Evolutionary conservation across 2,797 vertebrate species (phyloP).

Genomic region (Micropoecilia bifurca): DNA sequence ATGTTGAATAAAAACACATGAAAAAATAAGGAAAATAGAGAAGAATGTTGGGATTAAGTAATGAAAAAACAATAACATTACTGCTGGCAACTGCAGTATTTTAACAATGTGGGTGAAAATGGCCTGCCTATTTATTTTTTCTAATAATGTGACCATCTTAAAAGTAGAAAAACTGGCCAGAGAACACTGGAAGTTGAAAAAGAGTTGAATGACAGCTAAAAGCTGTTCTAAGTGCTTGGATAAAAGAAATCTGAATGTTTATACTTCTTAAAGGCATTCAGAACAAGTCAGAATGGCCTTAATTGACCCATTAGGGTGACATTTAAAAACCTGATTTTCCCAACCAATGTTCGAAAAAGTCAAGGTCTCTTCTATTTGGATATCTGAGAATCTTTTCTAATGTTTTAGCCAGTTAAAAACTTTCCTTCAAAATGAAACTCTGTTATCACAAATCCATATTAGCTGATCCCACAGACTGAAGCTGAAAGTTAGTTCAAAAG

Average conservation of each 20-base stretch:
- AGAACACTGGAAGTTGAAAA: too few relatives aligned
- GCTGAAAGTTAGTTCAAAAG: neutral
- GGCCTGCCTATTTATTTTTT: neutral
- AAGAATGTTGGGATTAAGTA: neutral
- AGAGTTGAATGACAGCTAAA: too few relatives aligned
- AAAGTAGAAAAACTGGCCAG: too few relatives aligned
- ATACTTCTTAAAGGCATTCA: neutral
- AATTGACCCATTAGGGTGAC: neutral
- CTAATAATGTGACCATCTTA: too few relatives aligned
- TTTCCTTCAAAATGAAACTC: neutral
- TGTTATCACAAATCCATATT: neutral
- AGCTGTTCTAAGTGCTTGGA: neutral
- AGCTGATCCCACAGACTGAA: neutral
- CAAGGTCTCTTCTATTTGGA: neutral
- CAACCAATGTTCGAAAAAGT: neutral
- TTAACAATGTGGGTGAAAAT: neutral
- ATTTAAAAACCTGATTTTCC: neutral
- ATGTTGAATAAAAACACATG: neutral
- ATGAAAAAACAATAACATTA: neutral
- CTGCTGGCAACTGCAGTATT: neutral
- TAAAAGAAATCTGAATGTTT: neutral
- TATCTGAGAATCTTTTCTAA: neutral
- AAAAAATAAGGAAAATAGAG: neutral
- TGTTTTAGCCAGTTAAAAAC: neutral
- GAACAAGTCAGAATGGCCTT: neutral